Conservation (phyloP, 2,888 invertebrate genomes). For the Teleiodes luculella region DNA sequence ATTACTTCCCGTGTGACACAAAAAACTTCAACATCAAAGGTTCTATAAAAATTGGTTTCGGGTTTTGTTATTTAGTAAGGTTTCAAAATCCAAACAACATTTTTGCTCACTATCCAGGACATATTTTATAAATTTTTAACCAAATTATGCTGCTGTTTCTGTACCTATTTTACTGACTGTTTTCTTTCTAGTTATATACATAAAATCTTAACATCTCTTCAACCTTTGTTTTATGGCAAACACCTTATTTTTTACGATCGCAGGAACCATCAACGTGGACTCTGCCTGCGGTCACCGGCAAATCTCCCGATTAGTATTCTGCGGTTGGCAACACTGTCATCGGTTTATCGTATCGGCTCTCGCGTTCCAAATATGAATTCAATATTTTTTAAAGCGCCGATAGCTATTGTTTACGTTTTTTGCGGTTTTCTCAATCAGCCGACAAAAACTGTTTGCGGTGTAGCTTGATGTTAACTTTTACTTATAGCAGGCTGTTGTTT, state of each 20-base stretch:
- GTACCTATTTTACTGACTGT: neutral
- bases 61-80: too few species aligned
- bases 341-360: constrained; percentile 52
- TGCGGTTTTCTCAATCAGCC: constrained; percentile 32
- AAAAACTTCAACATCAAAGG: too few species aligned
- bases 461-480: constrained; percentile 2
- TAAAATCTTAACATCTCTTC: neutral
- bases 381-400: constrained; percentile 36
- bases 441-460: constrained; percentile 26
- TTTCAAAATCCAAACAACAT: too few species aligned
- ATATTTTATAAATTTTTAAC: too few species aligned
- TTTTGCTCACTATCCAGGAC: too few species aligned
- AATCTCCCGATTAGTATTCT: constrained; percentile 64
- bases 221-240: neutral
- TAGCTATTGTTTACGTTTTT: constrained; percentile 40
- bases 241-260: constrained; percentile 5
- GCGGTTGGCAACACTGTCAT: constrained; percentile 51
- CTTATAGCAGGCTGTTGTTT: neutral
- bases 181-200: neutral
- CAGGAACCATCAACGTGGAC: neutral
- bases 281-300: constrained; percentile 49
- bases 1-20: neutral
- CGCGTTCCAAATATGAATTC: constrained; percentile 49
- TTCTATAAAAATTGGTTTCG: too few species aligned
- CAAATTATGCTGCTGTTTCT: too few species aligned